A percentile compares a stretch with the other conserved stretches of the same genome.
Evolutionary conservation across 2,797 vertebrate genomes (phyloP).

Genomic region (Poeciliopsis paucimaculata): DNA sequence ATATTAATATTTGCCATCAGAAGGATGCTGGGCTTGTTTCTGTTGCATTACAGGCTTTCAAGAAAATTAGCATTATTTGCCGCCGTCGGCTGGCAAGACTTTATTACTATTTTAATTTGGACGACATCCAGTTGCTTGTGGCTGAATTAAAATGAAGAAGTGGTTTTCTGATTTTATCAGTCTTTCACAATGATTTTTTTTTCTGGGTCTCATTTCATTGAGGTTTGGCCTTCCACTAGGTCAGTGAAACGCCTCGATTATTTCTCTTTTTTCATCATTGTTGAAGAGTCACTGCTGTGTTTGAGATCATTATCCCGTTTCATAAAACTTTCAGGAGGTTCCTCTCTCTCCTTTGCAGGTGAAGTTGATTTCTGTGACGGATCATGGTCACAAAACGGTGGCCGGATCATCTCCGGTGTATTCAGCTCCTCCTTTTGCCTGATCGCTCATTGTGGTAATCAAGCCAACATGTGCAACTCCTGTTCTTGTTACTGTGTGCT

Average conservation of each 20-base stretch:
- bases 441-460: neutral
- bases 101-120: neutral
- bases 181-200: neutral
- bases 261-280: neutral
- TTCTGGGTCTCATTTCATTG: neutral
- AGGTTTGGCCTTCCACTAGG: neutral
- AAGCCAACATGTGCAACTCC: neutral
- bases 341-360: neutral
- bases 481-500: neutral
- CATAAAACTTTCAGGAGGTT: neutral
- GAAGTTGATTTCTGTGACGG: neutral
- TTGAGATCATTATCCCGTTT: neutral
- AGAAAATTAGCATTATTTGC: neutral
- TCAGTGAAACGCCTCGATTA: neutral
- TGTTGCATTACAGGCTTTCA: neutral
- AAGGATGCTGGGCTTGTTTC: neutral
- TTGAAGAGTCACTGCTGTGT: neutral
- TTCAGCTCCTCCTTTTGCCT: neutral
- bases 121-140: neutral
- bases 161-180: neutral
- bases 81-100: neutral
- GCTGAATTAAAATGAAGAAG: neutral
- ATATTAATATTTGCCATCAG: neutral
- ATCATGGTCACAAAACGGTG: neutral
- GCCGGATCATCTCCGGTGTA: neutral